Percentiles rank a stretch among this genome's conserved stretches.
phyloP scores from a whole-genome alignment of 2,113 vertebrate species.

The Dipodomys spectabilis region DNA sequence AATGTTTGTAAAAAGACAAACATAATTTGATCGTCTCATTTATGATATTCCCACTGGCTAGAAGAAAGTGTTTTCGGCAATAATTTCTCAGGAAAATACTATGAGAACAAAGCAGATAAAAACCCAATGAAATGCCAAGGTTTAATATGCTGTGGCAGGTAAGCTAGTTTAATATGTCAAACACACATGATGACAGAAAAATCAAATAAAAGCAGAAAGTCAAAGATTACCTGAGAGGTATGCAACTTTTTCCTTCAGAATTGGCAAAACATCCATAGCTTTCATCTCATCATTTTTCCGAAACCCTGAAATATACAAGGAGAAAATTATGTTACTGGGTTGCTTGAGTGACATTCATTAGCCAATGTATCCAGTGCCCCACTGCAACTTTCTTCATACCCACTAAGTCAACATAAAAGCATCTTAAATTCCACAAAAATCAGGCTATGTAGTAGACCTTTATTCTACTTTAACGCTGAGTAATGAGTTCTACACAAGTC shows the following conservation, averaged over 20 bases:
- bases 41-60: background rate
- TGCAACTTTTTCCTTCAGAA: constrained; percentile 98
- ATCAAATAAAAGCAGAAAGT: background rate
- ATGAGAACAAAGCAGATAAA: constrained; percentile 9
- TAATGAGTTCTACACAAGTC: background rate
- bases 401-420: background rate
- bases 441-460: background rate
- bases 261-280: constrained; percentile 97
- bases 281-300: constrained; percentile 99
- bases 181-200: background rate
- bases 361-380: background rate
- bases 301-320: constrained; percentile 90
- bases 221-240: constrained; percentile 94
- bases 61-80: background rate
- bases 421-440: background rate
- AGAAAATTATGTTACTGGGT: constrained; percentile 58
- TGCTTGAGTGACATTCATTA: constrained; percentile 31
- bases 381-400: background rate
- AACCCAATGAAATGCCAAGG: background rate
- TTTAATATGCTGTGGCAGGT: background rate
- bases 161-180: background rate
- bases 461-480: background rate
- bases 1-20: background rate
- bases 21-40: background rate
- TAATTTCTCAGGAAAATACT: background rate